A percentile compares a stretch with the other conserved stretches of the same genome.
Evolutionary conservation across 2,113 vertebrate species (phyloP).

Genomic region (Atrichornis clamosus): DNA sequence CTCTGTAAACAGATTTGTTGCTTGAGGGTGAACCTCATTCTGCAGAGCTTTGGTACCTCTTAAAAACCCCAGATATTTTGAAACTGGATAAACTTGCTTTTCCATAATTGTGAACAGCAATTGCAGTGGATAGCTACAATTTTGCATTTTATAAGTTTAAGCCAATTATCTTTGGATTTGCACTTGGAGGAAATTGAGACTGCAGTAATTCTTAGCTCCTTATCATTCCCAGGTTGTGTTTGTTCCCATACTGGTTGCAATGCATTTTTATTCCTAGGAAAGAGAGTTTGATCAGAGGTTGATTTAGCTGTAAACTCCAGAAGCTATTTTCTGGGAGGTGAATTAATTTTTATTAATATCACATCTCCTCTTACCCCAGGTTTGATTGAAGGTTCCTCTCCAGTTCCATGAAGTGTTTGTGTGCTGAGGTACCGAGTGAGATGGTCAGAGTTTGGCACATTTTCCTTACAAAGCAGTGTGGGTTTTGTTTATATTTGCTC

Average conservation of each 20-base stretch:
- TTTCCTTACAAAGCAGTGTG: not conserved
- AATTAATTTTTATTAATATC: not conserved
- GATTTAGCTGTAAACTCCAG: not conserved
- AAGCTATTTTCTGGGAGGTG: not conserved
- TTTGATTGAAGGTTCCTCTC: not conserved
- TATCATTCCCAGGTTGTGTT: not conserved
- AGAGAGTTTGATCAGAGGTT: not conserved
- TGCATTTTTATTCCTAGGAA: not conserved
- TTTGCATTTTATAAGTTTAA: not conserved
- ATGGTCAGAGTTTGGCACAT: not conserved
- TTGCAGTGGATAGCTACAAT: not conserved
- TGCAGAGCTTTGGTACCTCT: not conserved
- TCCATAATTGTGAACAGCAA: not conserved
- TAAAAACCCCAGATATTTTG: not conserved
- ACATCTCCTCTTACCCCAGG: not conserved
- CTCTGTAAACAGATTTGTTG: not conserved
- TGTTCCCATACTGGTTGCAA: not conserved
- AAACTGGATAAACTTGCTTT: not conserved
- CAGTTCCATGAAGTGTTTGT: not conserved
- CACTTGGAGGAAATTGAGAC: not conserved
- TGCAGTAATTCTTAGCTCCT: not conserved
- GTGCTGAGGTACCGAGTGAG: not conserved
- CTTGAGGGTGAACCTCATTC: not conserved
- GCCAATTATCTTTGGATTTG: not conserved
- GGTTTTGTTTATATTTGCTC: not conserved